phyloP scores from a whole-genome alignment of 2,113 vertebrate species.

The Chloropsis hardwickii region DNA sequence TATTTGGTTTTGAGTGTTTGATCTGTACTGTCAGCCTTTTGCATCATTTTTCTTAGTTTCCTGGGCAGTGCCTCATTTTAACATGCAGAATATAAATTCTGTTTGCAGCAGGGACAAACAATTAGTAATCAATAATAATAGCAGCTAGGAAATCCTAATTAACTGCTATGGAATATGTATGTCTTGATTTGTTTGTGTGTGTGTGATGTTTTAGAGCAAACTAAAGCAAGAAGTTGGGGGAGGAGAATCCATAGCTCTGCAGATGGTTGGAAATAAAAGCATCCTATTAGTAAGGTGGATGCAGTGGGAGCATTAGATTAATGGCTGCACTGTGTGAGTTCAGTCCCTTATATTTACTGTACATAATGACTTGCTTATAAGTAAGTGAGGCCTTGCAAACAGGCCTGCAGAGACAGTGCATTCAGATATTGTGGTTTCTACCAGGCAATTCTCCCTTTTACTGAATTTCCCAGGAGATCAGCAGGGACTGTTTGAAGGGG shows the following conservation, averaged over 20 bases:
- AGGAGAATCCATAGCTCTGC: slow-evolving; percentile 7
- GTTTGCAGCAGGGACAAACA: background rate
- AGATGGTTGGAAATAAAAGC: slow-evolving; percentile 26
- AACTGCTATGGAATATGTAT: background rate
- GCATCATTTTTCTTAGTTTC: background rate
- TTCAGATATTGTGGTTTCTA: background rate
- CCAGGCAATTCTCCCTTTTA: background rate
- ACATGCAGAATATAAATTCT: background rate
- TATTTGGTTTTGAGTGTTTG: background rate
- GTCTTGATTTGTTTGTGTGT: background rate
- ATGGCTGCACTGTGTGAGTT: slow-evolving; percentile 3
- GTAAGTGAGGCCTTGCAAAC: slow-evolving; percentile 25
- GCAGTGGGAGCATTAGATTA: slow-evolving; percentile 41
- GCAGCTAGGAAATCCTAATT: background rate
- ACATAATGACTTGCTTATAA: slow-evolving; percentile 27
- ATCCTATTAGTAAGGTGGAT: slow-evolving; percentile 7
- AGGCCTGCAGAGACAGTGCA: background rate
- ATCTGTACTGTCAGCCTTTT: background rate
- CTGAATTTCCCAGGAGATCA: background rate
- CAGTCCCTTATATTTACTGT: slow-evolving; percentile 40
- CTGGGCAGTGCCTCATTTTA: background rate
- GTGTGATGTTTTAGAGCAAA: background rate
- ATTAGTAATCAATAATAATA: background rate
- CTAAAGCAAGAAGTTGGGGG: background rate
- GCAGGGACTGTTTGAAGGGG: background rate